A percentile compares a stretch with the other conserved stretches of the same genome.
phyloP scores from a whole-genome alignment of 2,888 invertebrate species.

The Apamea epomidion region DNA sequence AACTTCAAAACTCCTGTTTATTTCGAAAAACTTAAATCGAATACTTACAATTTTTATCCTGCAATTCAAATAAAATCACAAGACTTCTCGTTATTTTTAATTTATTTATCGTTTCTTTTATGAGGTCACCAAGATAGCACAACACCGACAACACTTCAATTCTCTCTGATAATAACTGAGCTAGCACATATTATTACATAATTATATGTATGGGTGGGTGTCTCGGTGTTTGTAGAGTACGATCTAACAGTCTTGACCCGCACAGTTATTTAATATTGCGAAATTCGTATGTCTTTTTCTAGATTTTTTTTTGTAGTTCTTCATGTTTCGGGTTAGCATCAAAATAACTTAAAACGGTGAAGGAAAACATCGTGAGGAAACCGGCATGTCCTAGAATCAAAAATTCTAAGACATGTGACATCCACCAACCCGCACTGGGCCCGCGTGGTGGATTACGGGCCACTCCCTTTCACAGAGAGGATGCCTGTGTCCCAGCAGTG shows the following conservation, averaged over 20 bases:
- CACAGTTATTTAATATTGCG: background rate
- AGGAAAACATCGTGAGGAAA: too few relatives aligned
- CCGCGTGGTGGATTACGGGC: too few relatives aligned
- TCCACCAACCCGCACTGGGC: too few relatives aligned
- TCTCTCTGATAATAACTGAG: slow-evolving; percentile 60
- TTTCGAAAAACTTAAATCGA: background rate
- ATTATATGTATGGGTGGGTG: slow-evolving; percentile 30
- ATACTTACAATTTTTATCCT: slow-evolving; percentile 24
- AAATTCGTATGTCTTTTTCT: background rate
- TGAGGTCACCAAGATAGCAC: slow-evolving; percentile 43
- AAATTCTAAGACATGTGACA: too few relatives aligned
- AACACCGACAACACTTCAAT: slow-evolving; percentile 46
- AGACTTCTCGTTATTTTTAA: slow-evolving; percentile 12
- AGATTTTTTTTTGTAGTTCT: too few relatives aligned
- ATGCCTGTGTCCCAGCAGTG: too few relatives aligned
- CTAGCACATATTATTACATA: slow-evolving; percentile 16
- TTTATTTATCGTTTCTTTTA: slow-evolving; percentile 19
- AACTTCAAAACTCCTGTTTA: background rate
- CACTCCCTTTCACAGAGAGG: too few relatives aligned
- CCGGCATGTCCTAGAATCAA: too few relatives aligned
- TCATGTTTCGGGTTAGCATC: too few relatives aligned
- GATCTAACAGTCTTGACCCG: slow-evolving; percentile 46
- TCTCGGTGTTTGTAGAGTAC: slow-evolving; percentile 39
- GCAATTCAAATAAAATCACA: slow-evolving; percentile 8
- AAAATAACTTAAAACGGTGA: too few relatives aligned